Percentiles rank a stretch among this genome's conserved stretches.
Evolutionary conservation across 2,797 vertebrate species (phyloP).

Genomic region (Salmo trutta): DNA sequence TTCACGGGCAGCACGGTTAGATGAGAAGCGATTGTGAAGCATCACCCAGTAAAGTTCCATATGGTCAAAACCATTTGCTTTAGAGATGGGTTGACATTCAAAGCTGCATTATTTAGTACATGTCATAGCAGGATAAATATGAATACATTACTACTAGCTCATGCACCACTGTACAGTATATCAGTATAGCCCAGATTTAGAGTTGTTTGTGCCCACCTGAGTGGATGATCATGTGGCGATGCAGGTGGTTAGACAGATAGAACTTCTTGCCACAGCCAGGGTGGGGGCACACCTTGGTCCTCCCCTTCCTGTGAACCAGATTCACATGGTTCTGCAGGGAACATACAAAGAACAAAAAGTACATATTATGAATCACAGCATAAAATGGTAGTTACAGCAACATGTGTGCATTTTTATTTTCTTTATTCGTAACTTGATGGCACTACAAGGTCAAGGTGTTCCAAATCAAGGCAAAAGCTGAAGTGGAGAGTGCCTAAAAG

Average conservation of each 20-base stretch:
- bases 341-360: not conserved
- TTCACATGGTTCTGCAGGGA: slow-evolving; percentile 85
- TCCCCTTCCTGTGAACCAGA: slow-evolving; percentile 88
- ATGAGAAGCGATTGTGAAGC: too few species aligned
- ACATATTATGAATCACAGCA: not conserved
- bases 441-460: not conserved
- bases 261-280: slow-evolving; percentile 94
- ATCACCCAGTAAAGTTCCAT: too few species aligned
- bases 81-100: too few species aligned
- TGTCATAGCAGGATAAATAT: too few species aligned
- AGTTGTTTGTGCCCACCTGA: slow-evolving; percentile 74
- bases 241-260: slow-evolving; percentile 89
- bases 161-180: too few species aligned
- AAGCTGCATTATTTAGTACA: too few species aligned
- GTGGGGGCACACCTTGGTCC: slow-evolving; percentile 89
- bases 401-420: not conserved
- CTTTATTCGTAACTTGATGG: not conserved
- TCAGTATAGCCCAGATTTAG: not conserved
- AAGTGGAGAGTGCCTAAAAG: not conserved
- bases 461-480: not conserved
- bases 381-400: not conserved
- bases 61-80: too few species aligned
- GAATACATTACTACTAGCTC: too few species aligned
- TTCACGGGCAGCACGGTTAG: too few species aligned
- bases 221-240: slow-evolving; percentile 92